Evolutionary conservation across 1,140 invertebrate genomes (phyloP).

Genomic region (Bombus pyrosoma): DNA sequence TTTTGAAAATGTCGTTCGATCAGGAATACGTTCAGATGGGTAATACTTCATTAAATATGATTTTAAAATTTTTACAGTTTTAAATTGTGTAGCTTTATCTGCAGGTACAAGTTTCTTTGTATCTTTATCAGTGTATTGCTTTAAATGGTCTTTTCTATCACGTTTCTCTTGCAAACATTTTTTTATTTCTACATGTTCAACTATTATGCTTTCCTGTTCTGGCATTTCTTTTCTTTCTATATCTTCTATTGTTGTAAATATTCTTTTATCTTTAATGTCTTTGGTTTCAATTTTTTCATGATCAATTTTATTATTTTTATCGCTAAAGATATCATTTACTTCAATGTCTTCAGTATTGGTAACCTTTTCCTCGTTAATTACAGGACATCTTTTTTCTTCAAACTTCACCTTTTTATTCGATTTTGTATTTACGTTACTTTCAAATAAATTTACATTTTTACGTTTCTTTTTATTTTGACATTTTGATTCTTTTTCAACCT

Average conservation of each 20-base stretch:
- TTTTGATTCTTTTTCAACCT: constrained; percentile 34
- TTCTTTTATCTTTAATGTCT: constrained; percentile 9
- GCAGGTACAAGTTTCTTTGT: constrained; percentile 47
- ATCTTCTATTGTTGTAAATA: not conserved
- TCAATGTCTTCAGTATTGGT: not conserved
- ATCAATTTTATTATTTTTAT: constrained; percentile 12
- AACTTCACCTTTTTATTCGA: constrained; percentile 13
- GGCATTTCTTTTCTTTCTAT: not conserved
- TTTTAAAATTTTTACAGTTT: constrained; percentile 72
- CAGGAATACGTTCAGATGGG: constrained; percentile 69
- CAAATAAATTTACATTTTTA: constrained; percentile 29
- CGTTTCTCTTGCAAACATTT: not conserved
- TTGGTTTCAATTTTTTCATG: constrained; percentile 14
- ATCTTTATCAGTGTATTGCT: constrained; percentile 19
- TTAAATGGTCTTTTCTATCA: not conserved
- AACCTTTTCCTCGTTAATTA: not conserved
- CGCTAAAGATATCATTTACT: not conserved
- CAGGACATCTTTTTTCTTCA: not conserved
- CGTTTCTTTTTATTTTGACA: constrained; percentile 31
- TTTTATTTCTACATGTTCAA: not conserved
- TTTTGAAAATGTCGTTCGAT: constrained; percentile 70
- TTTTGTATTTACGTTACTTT: not conserved
- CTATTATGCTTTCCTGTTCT: not conserved
- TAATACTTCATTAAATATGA: constrained; percentile 73
- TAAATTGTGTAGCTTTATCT: constrained; percentile 64